phyloP scores from a whole-genome alignment of 1,140 invertebrate genomes.

The Calosoma granatense region DNA sequence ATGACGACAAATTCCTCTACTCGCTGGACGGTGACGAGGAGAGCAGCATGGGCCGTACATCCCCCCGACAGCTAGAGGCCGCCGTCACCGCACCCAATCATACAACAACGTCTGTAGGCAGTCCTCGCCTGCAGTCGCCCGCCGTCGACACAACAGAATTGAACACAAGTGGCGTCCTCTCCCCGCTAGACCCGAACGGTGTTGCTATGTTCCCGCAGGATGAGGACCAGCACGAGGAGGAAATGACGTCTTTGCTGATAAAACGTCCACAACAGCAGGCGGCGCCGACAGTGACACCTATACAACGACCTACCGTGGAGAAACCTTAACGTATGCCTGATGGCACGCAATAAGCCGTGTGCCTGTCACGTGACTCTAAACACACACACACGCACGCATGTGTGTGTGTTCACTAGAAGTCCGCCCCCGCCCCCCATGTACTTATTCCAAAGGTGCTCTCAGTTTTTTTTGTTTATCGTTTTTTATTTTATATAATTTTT shows the following conservation, averaged over 20 bases:
- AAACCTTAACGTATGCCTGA: no score
- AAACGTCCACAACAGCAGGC: background rate
- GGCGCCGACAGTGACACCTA: background rate
- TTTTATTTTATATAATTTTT: no score
- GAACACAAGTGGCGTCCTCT: background rate
- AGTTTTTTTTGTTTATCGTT: background rate
- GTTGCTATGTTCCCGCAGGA: background rate
- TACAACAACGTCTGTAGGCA: background rate
- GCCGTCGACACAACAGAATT: background rate
- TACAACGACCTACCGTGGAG: background rate
- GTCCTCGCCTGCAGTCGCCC: background rate
- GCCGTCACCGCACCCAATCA: background rate
- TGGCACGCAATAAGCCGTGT: no score
- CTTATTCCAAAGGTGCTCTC: constrained; percentile 7
- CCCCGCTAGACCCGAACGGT: background rate
- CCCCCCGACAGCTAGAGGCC: constrained; percentile 8
- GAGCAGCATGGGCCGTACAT: constrained; percentile 17
- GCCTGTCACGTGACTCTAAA: background rate
- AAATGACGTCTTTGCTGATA: background rate
- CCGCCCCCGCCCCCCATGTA: background rate
- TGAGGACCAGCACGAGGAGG: background rate
- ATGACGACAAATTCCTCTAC: constrained; percentile 48
- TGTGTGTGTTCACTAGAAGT: no score
- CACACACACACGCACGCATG: background rate
- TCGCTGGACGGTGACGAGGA: constrained; percentile 54